A percentile compares a stretch with the other conserved stretches of the same genome.
phyloP scores from a whole-genome alignment of 2,113 vertebrate species.

The Sinocyclocheilus anophthalmus region DNA sequence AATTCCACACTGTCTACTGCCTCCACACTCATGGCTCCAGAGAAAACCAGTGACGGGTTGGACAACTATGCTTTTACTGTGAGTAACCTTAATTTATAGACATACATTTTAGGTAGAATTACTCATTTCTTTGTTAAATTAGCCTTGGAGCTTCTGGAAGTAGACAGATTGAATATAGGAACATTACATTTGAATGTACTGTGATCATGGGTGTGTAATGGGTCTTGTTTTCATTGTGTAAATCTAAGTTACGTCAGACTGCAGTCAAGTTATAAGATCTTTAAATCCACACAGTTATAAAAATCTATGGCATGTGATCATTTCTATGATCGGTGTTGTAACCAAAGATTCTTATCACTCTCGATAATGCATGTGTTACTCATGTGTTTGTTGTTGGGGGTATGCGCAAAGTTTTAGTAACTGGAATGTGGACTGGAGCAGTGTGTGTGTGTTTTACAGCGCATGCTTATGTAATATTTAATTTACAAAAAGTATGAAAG shows the following conservation, averaged over 20 bases:
- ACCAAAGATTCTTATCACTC: background rate
- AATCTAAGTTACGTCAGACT: background rate
- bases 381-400: slow-evolving; percentile 14
- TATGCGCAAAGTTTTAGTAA: background rate
- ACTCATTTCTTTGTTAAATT: background rate
- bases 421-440: background rate
- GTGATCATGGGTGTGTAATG: background rate
- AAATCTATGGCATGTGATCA: background rate
- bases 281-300: background rate
- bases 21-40: slow-evolving; percentile 66
- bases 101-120: background rate
- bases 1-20: slow-evolving; percentile 41
- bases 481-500: background rate
- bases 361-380: slow-evolving; percentile 10
- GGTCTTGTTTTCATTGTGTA: background rate
- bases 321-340: background rate
- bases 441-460: background rate
- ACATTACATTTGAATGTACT: background rate
- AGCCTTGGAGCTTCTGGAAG: background rate
- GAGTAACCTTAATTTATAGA: slow-evolving; percentile 60
- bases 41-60: slow-evolving; percentile 68
- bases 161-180: background rate
- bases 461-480: background rate
- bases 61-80: slow-evolving; percentile 74
- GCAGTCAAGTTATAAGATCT: background rate